Percentiles rank a stretch among this genome's conserved stretches.
These are phyloP conservation scores for Heterocephalus glaber DNA, from an alignment of 2,113 vertebrate species.

Conservation along the genomic window DNA sequence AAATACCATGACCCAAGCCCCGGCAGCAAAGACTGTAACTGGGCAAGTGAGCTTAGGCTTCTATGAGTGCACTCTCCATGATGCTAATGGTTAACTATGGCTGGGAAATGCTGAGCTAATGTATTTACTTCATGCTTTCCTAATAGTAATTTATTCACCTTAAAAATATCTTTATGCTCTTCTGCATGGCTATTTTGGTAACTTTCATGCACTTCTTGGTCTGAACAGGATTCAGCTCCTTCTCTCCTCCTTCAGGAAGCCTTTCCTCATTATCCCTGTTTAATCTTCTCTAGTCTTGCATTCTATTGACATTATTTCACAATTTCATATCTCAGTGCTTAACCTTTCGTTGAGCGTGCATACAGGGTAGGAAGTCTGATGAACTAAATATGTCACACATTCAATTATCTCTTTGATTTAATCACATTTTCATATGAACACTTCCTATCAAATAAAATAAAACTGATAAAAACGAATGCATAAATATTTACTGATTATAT, in stretches of 20 bases:
- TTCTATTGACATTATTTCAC: background rate
- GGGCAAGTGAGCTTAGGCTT: background rate
- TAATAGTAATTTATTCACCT: background rate
- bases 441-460: background rate
- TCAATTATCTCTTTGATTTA: background rate
- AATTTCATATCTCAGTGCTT: background rate
- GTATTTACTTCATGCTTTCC: background rate
- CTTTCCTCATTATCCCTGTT: background rate
- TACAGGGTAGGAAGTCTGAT: background rate
- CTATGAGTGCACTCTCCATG: background rate
- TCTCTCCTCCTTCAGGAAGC: background rate
- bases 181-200: background rate
- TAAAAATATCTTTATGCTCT: background rate
- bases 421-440: conserved; percentile 21
- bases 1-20: background rate
- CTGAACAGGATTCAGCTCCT: background rate
- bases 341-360: background rate
- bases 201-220: background rate
- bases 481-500: background rate
- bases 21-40: background rate
- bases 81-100: background rate
- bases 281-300: background rate
- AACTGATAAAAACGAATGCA: conserved; percentile 36
- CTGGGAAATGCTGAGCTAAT: background rate
- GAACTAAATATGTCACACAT: background rate